phyloP scores from a whole-genome alignment of 2,113 vertebrate species.

The Myanophis thanlyinensis region DNA sequence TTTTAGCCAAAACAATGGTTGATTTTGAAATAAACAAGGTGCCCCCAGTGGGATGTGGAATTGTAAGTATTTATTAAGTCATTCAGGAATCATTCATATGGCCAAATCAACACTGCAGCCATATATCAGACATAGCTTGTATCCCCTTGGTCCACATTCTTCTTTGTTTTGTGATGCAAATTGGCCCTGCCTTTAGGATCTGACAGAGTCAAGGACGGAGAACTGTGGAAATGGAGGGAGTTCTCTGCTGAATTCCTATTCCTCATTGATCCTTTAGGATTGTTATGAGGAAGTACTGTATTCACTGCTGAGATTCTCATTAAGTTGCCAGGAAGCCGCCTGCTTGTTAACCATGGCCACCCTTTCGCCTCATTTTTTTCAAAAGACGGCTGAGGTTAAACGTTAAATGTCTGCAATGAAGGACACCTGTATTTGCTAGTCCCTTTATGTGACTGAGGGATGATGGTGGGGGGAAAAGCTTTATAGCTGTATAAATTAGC shows the following conservation, averaged over 20 bases:
- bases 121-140: background rate
- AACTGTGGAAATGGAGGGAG: background rate
- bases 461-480: slow-evolving; percentile 51
- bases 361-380: slow-evolving; percentile 55
- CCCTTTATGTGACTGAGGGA: slow-evolving; percentile 72
- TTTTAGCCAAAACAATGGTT: background rate
- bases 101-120: background rate
- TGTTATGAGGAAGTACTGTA: background rate
- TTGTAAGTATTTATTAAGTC: background rate
- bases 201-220: background rate
- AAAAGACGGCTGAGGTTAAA: slow-evolving; percentile 74
- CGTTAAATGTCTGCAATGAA: slow-evolving; percentile 76
- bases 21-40: background rate
- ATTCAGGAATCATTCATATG: background rate
- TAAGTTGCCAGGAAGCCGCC: slow-evolving; percentile 56
- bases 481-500: slow-evolving; percentile 88
- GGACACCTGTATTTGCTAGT: slow-evolving; percentile 86
- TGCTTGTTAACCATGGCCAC: slow-evolving; percentile 58
- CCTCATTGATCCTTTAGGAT: slow-evolving; percentile 19
- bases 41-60: background rate
- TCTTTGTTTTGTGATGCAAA: background rate
- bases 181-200: background rate
- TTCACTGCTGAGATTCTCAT: slow-evolving; percentile 41
- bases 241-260: slow-evolving; percentile 1
- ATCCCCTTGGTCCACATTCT: background rate